Evolutionary conservation across 1,140 invertebrate genomes (phyloP), one percentile per base, ranked within the genome.

Genomic region (Drosophila kanapiae): DNA sequence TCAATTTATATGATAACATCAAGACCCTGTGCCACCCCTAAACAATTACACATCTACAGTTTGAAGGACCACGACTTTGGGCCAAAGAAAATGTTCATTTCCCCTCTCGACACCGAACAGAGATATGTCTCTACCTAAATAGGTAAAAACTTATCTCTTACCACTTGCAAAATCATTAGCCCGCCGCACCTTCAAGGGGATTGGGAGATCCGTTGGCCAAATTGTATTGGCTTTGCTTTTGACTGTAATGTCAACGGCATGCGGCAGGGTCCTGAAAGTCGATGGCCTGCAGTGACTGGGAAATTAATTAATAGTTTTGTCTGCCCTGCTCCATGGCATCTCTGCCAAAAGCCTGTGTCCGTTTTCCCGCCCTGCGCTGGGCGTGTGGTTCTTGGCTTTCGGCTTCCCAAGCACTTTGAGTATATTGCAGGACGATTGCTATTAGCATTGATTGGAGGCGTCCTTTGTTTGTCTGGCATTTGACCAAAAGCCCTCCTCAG

Each of bases 241-340:
- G 84, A 88, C 80, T 78, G 61, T 65, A 68, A 88, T 88, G 85
- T 88, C 84, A 88, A 84, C 78, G 85, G 59, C 85, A 88, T 78
- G 80, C 54, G 80, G 71, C 60, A 27, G 48, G 29, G 53, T 56
- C 49, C 59, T 31, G 9, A 53, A 61, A 64, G 67, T 82, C 83
- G 77, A 67, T 80, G 80, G 60, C 76, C 84, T 80, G 63, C 79
- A 83, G 80, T 84, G 77, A 68, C 84, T 78, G 65, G 64, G 68
- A 88, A 84, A 88, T 88, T 88, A 88, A 88, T 88, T 88, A 88
- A 88, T 88, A 88, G 85, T 80, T 76, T 65, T 75, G 72, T 78
- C 59, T 80, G 45, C 57, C 29, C 53, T 31, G 35, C 33, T 47
- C 48, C 29, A 10, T 43, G 37, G n/a, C 27, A 13, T 18, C 33